These are phyloP conservation scores for Muscina levida DNA, from an alignment of 2,888 invertebrate genomes.

Conservation along the genomic window DNA sequence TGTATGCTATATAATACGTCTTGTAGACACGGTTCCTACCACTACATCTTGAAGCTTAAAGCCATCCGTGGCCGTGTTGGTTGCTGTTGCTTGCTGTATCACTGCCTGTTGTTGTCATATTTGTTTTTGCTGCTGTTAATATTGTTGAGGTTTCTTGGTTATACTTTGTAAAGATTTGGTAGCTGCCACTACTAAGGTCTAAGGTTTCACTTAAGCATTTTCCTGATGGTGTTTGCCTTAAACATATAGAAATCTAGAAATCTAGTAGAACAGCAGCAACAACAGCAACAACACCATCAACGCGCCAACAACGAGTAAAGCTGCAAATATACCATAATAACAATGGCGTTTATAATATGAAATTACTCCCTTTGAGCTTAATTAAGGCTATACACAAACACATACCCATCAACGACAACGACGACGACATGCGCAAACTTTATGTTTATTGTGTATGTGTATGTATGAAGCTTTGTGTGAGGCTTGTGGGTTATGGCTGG, in stretches of 20 bases:
- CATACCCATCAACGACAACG: conserved; percentile 18
- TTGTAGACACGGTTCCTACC: neutral
- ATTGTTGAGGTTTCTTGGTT: conserved; percentile 38
- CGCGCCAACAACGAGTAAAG: neutral
- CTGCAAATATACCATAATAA: no score
- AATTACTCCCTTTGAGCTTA: conserved; percentile 72
- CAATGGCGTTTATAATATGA: conserved; percentile 61
- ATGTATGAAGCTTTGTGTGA: no score
- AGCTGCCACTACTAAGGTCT: conserved; percentile 22
- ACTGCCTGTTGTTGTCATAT: conserved; percentile 40
- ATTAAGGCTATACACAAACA: conserved; percentile 73
- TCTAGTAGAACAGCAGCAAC: conserved; percentile 21
- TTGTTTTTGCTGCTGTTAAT: conserved; percentile 21
- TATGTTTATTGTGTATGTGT: no score
- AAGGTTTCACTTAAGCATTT: conserved; percentile 55
- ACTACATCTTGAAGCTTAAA: conserved; percentile 22
- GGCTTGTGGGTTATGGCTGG: conserved; percentile 9
- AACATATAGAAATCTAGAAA: conserved; percentile 47
- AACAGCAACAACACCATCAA: neutral
- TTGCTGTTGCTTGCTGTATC: conserved; percentile 34
- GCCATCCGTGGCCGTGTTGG: conserved; percentile 28
- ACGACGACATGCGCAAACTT: conserved; percentile 66
- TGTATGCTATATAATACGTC: conserved; percentile 50
- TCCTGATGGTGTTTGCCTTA: neutral
- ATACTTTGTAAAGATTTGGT: conserved; percentile 21